Evolutionary conservation across 2,113 vertebrate genomes (phyloP), one percentile per base, ranked within the genome.

Genomic region (Ciconia maguari): DNA sequence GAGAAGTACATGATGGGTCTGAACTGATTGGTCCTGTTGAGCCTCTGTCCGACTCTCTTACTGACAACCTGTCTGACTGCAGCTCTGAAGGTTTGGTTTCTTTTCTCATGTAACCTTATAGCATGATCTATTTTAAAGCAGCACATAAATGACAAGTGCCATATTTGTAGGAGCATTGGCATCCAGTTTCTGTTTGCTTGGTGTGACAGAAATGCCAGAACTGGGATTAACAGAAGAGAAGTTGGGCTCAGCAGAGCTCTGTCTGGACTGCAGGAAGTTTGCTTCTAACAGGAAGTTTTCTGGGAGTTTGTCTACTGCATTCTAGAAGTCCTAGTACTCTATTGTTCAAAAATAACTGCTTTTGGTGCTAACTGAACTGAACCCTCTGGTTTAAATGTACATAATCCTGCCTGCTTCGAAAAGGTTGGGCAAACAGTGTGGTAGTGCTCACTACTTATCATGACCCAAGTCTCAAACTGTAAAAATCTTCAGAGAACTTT

Each of bases 1-100:
- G 99, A 69, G 98, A 99, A 75, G 98, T 99, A n/a, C 99, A 99
- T 16, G 99, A 99, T 97, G 98, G 99, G 18, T 99, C 99, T 26
- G 99, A 99, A 88, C 98, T 99, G 96, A 99, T 99, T 57, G 99
- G 99, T 60, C 99, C 99, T 49, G 98, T 98, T 34, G 99, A 99
- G 85, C 98, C 98, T 24, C 97, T 98, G 69, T 98, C 97, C 0
- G 99, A 99, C 77, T 98, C 99, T 71, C 94, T 99, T 64, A 95
- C 97, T 48, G 99, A 99, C 97, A 99, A 97, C 90, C 95, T 99
- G 83, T 99, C 99, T 88, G 99, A 99, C 97, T 98, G 98, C 97
- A 99, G 99, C 96, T 98, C 98, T 78, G 99, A 99, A 98, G 99
- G 99, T 99, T 97, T 96, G 97, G 65, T 93, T 46, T 70, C 55